Evolutionary conservation across 2,888 invertebrate genomes (phyloP), one percentile per base, ranked within the genome.

Genomic region (Tiphia femorata): DNA sequence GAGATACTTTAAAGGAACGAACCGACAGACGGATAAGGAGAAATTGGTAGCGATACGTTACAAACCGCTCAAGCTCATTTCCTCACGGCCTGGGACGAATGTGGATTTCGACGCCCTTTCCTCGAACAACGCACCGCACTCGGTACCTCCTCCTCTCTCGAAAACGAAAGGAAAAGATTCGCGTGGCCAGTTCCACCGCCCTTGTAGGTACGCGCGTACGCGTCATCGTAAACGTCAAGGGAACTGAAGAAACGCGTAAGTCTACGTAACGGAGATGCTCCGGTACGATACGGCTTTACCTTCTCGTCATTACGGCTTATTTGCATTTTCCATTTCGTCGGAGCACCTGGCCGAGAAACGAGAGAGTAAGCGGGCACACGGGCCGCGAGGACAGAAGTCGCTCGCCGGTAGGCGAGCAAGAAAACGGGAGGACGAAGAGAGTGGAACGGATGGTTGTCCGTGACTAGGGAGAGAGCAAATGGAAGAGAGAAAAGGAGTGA

Each of bases 251-350:
- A 60, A 69, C 66, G 62, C 64, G 58, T 64, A 64, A 58, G 58
- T 55, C 47, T 46, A 48, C 57, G 66, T 63, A 61, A 56, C 47
- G 64, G 62, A 76, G 72, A 77, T 75, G 72, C 67, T 62, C 54
- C 58, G 63, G 61, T 57, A 68, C 71, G 74, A 72, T 73, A 74
- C 72, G 71, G 66, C n/a, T n/a, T 75, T 64, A 66, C 71, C 73
- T 72, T 67, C 75, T 77, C 74, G 70, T 77, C 72, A 75, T 75
- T 75, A 70, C 72, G 65, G 62, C 72, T 73, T 67, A 77, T 77
- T 77, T 77, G 71, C 77, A 70, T 73, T 76, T 75, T 71, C 72
- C 77, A 73, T 76, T 78, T 76, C 64, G 64, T 67, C 50, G 67
- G 53, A 61, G 70, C 76, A 76, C 70, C 75, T 74, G 73, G 67